Conservation (phyloP, 2,797 vertebrate species). For the Mus caroli region DNA sequence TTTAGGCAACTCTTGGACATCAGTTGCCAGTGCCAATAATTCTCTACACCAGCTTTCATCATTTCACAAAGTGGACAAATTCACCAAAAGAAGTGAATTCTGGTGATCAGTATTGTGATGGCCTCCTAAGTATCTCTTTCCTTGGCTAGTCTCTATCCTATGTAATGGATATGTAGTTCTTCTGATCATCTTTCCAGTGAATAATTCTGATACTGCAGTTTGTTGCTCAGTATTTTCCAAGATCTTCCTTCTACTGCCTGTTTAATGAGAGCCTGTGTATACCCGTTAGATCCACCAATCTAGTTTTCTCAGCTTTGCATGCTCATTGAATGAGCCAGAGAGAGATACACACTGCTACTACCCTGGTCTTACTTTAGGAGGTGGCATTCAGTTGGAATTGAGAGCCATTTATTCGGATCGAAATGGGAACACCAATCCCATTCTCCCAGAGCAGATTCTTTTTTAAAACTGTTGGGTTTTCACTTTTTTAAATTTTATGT, state of each 20-base stretch:
- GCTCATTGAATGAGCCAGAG: neutral
- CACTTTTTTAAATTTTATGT: too few relatives aligned
- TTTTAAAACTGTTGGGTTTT: too few relatives aligned
- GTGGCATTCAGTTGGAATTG: neutral
- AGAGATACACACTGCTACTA: neutral
- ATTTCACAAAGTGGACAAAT: neutral
- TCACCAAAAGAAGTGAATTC: neutral
- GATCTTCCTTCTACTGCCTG: neutral
- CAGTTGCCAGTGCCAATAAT: neutral
- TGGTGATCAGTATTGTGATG: neutral
- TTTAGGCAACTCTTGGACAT: neutral
- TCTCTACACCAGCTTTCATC: neutral
- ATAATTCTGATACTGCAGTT: constrained; percentile 23
- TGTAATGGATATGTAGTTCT: neutral
- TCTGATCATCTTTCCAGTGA: neutral
- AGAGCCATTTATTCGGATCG: neutral
- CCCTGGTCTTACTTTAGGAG: neutral
- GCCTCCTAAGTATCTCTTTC: neutral
- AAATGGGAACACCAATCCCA: neutral
- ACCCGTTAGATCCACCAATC: neutral
- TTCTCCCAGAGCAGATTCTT: constrained; percentile 19
- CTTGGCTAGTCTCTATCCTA: neutral
- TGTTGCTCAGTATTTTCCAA: neutral
- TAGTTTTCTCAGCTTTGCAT: neutral
- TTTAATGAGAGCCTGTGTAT: neutral